Conservation (phyloP, 2,888 invertebrate genomes). For the Lepidochrysops patricia region DNA sequence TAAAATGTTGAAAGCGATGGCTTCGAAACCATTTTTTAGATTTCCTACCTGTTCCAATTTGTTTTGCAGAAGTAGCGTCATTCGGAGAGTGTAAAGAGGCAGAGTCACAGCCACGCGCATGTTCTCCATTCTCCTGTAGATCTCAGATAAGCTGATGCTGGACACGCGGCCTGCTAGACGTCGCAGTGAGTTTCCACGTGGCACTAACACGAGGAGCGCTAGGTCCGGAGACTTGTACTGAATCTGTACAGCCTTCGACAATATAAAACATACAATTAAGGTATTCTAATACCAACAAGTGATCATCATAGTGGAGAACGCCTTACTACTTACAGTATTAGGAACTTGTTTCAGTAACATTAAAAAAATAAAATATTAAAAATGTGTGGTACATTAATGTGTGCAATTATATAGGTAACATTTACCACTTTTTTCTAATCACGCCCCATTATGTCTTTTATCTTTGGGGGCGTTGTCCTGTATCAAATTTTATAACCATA, state of each 20-base stretch:
- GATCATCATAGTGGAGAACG: too few species aligned
- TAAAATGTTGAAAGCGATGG: too few species aligned
- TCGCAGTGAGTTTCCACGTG: conserved; percentile 41
- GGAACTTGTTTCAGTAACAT: too few species aligned
- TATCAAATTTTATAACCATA: conserved; percentile 33
- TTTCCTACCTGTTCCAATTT: conserved; percentile 52
- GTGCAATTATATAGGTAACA: not conserved
- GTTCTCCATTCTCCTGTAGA: conserved; percentile 35
- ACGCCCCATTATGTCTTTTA: conserved; percentile 24
- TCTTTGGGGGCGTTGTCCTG: conserved; percentile 48
- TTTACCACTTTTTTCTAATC: not conserved
- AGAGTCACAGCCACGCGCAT: conserved; percentile 47
- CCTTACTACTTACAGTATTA: too few species aligned
- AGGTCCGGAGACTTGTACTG: conserved; percentile 50
- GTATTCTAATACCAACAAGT: too few species aligned
- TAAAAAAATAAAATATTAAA: too few species aligned
- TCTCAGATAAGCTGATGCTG: conserved; percentile 30
- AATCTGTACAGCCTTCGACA: conserved; percentile 57
- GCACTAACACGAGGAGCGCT: conserved; percentile 49
- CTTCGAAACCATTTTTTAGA: too few species aligned
- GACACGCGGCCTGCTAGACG: conserved; percentile 33
- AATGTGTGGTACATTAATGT: not conserved
- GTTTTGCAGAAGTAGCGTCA: conserved; percentile 57
- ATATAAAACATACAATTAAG: not conserved
- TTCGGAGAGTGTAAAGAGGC: conserved; percentile 61